Evolutionary conservation across 1,140 invertebrate genomes (phyloP).

Genomic region (Ceratosolen solmsi): DNA sequence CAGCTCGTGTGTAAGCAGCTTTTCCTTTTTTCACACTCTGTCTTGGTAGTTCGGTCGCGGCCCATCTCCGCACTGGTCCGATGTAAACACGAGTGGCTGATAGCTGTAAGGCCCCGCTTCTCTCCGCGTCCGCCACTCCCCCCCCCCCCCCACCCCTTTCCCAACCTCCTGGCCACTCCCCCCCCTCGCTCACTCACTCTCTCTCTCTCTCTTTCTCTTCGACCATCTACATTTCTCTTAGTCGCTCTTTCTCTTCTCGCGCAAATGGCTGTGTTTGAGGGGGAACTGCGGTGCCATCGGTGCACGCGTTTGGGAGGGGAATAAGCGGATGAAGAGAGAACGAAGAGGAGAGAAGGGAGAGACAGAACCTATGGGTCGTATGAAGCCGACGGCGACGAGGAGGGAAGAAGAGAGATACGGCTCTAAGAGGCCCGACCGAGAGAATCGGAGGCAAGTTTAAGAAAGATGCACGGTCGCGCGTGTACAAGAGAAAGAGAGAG

Average conservation of each 20-base stretch:
- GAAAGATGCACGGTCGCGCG: background rate
- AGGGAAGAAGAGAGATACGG: background rate
- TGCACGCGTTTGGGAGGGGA: background rate
- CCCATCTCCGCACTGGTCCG: constrained; percentile 54
- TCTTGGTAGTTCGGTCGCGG: background rate
- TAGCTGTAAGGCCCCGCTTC: constrained; percentile 60
- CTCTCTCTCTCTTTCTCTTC: background rate
- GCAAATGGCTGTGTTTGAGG: background rate
- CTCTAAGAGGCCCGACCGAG: background rate
- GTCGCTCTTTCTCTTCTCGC: constrained; percentile 3
- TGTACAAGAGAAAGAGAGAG: background rate
- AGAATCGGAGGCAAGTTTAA: background rate
- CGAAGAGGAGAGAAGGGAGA: constrained; percentile 45
- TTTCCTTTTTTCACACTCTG: constrained; percentile 14
- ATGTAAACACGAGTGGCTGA: constrained; percentile 70
- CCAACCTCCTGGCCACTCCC: background rate
- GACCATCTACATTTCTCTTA: background rate
- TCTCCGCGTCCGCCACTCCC: background rate
- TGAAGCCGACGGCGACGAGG: constrained; percentile 21
- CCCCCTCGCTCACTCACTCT: background rate
- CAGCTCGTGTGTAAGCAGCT: constrained; percentile 13
- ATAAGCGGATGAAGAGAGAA: constrained; percentile 44
- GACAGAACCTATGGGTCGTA: constrained; percentile 21
- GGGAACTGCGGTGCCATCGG: background rate
- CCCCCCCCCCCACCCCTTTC: background rate